Base-by-base conservation (phyloP, 2,888 invertebrate species). In the Tanytarsus gracilentus region DNA sequence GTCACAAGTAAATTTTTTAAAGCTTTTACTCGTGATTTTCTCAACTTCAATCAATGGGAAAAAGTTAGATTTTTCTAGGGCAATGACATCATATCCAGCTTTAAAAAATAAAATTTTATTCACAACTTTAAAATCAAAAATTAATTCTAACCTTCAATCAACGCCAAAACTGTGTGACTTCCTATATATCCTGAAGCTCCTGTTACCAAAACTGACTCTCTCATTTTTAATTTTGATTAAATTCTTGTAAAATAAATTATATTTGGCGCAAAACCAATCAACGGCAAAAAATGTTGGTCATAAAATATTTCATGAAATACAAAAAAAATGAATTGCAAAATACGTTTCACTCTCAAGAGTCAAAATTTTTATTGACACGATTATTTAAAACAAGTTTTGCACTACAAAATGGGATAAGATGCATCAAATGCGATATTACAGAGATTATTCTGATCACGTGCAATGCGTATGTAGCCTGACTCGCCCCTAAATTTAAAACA, bases 141-240 rank as follows among this genome's bases (percentile, higher is more conserved):
- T 11, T 5, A 44, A 44, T 30, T 3, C 18, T 18, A 9, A 44
- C 44, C 44, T 44, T 44, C 44, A 9, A 95, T 73, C 55, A 98
- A 80, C 70, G 95, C 93, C 39, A 97, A 81, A 25, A 95, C 86
- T 62, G 91, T 88, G 70, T 98, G 98, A 67, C 92, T 93, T 56
- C 96, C 98, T 65, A 98, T 94, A 76, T 94, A 98, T n/a, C 97
- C 97, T 7, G 96, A 96, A 16, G 95, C 97, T 21, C 97, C 97
- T 11, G 96, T 96, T 62, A 97, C 94, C 67, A 97, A 79, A 63
- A 94, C 85, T 7, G 85, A 87, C 11, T 16, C 44, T 11, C 3
- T 21, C 9, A n/a, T 44, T n/a, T 23, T 18, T 1, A 11, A 21
- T 44, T 11, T 11, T 4, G 11, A 11, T 18, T n/a, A 23, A 18